Conservation (phyloP, 1,140 invertebrate species). For the Drosophila saltans region DNA sequence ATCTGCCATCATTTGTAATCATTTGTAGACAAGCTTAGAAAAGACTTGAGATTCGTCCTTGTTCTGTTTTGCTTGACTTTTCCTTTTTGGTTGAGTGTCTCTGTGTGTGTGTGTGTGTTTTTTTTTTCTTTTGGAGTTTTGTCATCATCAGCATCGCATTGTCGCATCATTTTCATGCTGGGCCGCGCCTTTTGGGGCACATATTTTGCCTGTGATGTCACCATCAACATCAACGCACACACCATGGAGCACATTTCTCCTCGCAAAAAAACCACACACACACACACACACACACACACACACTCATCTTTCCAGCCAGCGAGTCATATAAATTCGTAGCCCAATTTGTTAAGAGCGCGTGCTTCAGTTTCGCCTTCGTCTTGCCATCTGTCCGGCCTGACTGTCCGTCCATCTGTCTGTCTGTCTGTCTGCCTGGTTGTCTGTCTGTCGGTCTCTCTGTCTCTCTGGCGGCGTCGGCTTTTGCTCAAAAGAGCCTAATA, state of each 20-base stretch:
- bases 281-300: not conserved
- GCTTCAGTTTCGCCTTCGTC: slow-evolving; percentile 62
- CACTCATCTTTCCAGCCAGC: slow-evolving; percentile 15
- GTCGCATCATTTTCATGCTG: slow-evolving; percentile 41
- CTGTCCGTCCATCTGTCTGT: slow-evolving; percentile 13
- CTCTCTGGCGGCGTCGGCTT: slow-evolving; percentile 52
- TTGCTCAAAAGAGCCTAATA: slow-evolving; percentile 76
- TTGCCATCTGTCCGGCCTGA: slow-evolving; percentile 16
- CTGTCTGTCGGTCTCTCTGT: slow-evolving; percentile 3
- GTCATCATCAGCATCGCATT: slow-evolving; percentile 37
- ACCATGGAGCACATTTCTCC: slow-evolving; percentile 37
- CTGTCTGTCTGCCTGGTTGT: slow-evolving; percentile 7
- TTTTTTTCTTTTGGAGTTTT: not conserved
- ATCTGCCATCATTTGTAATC: slow-evolving; percentile 66
- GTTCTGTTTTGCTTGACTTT: not conserved
- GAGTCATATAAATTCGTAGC: slow-evolving; percentile 71
- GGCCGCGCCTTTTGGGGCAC: slow-evolving; percentile 73
- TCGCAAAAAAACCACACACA: not conserved
- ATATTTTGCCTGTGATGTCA: slow-evolving; percentile 70
- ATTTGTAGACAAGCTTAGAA: slow-evolving; percentile 37
- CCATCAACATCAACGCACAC: slow-evolving; percentile 34
- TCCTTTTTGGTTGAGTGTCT: too few relatives aligned
- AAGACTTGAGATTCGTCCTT: not conserved
- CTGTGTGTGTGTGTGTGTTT: not conserved
- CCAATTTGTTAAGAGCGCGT: slow-evolving; percentile 79